Evolutionary conservation across 2,888 invertebrate genomes (phyloP), one percentile per base, ranked within the genome.

Genomic region (Dorcus hopei): DNA sequence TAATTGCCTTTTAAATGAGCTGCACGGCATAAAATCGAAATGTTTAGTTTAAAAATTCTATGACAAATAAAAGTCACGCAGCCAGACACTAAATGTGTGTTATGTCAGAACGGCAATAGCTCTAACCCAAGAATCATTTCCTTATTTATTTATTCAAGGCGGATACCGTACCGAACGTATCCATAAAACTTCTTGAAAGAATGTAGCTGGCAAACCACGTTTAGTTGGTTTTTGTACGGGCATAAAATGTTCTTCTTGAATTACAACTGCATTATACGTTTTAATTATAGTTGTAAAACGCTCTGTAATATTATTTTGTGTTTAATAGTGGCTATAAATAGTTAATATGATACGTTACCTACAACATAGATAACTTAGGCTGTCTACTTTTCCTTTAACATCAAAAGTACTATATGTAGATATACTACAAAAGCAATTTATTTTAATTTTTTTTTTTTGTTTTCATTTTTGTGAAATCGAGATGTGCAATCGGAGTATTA

Each of bases 131-230:
- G 74, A 74, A 74, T 75, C 74, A 71, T 76, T 74, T 73, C 70
- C 72, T 61, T 75, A 74, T 76, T 76, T 76, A 75, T 75, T 76
- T 76, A 72, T 72, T 62, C 69, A 74, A 72, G 73, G 68, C 74
- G 70, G 72, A 71, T 70, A 72, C 72, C 71, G 70, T 64, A 71
- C 72, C 68, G 68, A 69, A 65, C 68, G 72, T 72, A 74, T 73
- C 73, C 73, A 75, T 75, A 74, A 75, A 75, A 64, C 59, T 59
- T 61, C 56, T 62, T 54, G 58, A 57, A 61, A 54, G 57, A 59
- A 61, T 61, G 57, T 62, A 62, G 58, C 65, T 65, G 65, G 63
- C 60, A 52, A 65, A 65, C 63, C 65, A 58, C 61, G 56, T 38
- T 55, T 50, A 55, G 52, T 59, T 47, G 59, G 55, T 48, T 55